Evolutionary conservation across 2,888 invertebrate genomes (phyloP), one percentile per base, ranked within the genome.

Genomic region (Hypselothyrea guttata): DNA sequence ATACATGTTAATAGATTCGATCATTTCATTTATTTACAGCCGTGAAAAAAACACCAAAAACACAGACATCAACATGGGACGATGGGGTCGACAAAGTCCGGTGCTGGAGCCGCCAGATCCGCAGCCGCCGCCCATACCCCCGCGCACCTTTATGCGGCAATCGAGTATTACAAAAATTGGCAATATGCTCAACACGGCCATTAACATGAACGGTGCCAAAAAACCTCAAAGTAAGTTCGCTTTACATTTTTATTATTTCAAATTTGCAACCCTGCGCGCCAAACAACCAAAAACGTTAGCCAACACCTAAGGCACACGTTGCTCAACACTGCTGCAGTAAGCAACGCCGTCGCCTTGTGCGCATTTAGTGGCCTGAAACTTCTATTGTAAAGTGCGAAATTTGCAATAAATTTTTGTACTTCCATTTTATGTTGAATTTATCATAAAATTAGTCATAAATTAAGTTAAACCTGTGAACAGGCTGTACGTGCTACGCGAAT

Each of bases 161-260:
- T 92, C 93, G 66, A 93, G 93, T 89, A 92, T 93, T 87, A 92
- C 92, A 52, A 92, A 92, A 88, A 91, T 93, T 67, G 92, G 92
- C 34, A 92, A 91, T 75, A 92, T 93, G 90, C 91, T 93, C 73
- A 93, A 93, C 82, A 92, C 92, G 34, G 92, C 92, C 49, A 92
- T 92, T 70, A 92, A 91, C 87, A 88, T 88, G 13, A 89, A 88
- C 44, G 86, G 87, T 49, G 65, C 86, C 7, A 88, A 89, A 41
- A 88, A 84, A 60, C 74, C 81, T 13, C 73, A 73, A 64, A 84
- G 89, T 89, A 46, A 88, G 89, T 86, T 31, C 9, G 4, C 13
- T 47, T 27, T 16, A 22, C 16, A 13, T 22, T 22, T 31, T 8
- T 4, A 3, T 33, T 11, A 11, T 27, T 28, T 42, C 22, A 31